Evolutionary conservation across 2,797 vertebrate genomes (phyloP), one percentile per base, ranked within the genome.

Genomic region (Tragopan temminckii): DNA sequence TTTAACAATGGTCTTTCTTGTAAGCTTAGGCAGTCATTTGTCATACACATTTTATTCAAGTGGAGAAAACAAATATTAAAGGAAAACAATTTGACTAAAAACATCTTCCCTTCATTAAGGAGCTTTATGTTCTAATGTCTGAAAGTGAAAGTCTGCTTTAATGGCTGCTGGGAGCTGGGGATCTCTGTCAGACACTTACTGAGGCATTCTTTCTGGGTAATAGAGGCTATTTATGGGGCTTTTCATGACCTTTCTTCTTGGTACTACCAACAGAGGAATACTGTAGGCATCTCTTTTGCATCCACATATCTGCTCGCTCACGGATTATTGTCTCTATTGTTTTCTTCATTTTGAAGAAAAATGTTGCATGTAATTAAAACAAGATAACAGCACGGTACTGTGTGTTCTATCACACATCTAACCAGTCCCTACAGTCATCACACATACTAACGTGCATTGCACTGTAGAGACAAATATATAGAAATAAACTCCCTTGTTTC

Each of bases 191-290:
- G 94, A 92, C 94, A 95, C 91, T 95, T 94, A 95, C 78, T 43
- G 78, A 95, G 87, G 79, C 95, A 92, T 94, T 89, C 87, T 95
- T 95, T 81, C 94, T 85, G 87, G 83, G 93, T 96, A 97, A 97
- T 96, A 90, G 89, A 94, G 84, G 88, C 94, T 95, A 88, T 97
- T 97, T 97, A 95, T 96, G 95, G 94, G 89, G 88, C 89, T 95
- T 91, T 93, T 93, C 85, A 88, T 96, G 96, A 97, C 97, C 97
- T 97, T 97, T 97, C 94, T 94, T 94, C 94, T 68, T 89, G 79
- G 53, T 90, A 94, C 88, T 96, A 67, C 87, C 91, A 80, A 92
- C 93, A 93, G 82, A 97, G 93, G 95, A 95, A 97, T 94, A 89
- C 83, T 48, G 72, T 11, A 85, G 70, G 74, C 94, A 92, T 91